These are phyloP conservation scores for Eupeodes corollae DNA, from an alignment of 1,140 invertebrate species.

Conservation along the genomic window DNA sequence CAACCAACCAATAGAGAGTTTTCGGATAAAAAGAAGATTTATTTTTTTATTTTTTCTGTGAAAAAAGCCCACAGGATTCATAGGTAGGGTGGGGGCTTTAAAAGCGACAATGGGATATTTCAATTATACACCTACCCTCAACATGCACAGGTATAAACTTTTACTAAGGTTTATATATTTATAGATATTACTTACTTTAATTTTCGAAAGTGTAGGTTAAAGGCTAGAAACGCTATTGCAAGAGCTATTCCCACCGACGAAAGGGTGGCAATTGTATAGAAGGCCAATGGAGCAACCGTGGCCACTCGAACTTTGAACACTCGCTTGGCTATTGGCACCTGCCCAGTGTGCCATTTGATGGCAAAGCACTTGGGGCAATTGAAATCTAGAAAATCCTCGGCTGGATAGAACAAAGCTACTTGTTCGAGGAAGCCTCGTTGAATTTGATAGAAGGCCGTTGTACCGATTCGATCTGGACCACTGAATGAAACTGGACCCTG, in stretches of 20 bases:
- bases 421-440: conserved; percentile 58
- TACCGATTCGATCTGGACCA: conserved; percentile 72
- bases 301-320: conserved; percentile 58
- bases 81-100: no score
- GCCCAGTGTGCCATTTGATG: conserved; percentile 61
- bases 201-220: conserved; percentile 77
- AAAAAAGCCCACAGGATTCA: no score
- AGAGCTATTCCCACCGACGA: conserved; percentile 65
- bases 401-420: conserved; percentile 66
- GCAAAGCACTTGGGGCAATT: conserved; percentile 55
- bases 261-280: conserved; percentile 54
- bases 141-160: no score
- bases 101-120: no score
- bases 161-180: no score
- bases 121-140: no score
- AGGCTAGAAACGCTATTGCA: conserved; percentile 65
- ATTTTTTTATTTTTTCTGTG: no score
- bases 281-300: conserved; percentile 62
- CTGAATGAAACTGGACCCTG: conserved; percentile 79
- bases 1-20: conserved; percentile 2
- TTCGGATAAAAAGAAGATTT: not conserved
- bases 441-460: conserved; percentile 73
- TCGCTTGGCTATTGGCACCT: conserved; percentile 64
- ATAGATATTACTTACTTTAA: conserved; percentile 57
- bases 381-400: conserved; percentile 52